These are phyloP conservation scores for Archegozetes longisetosus DNA, from an alignment of 1,140 invertebrate species.

Conservation along the genomic window DNA sequence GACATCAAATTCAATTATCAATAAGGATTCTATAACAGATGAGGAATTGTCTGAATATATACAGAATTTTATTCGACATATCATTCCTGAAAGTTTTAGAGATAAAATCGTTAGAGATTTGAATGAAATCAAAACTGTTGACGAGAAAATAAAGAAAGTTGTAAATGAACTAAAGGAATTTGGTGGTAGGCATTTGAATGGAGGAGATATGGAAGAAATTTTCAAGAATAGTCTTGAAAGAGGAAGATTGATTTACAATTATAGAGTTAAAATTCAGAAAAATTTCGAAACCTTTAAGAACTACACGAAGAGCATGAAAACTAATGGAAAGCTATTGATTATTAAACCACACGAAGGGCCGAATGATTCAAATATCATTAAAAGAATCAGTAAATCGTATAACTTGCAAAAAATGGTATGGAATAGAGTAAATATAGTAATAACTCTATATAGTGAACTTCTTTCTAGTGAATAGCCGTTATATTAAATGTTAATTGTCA, in stretches of 20 bases:
- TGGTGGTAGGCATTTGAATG: not conserved
- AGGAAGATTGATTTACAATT: not conserved
- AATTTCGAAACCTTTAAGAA: no score
- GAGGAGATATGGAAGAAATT: conserved; percentile 2
- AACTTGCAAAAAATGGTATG: no score
- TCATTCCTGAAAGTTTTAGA: not conserved
- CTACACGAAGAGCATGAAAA: no score
- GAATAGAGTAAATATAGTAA: no score
- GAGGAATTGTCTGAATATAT: not conserved
- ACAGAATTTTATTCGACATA: not conserved
- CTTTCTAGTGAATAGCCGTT: no score
- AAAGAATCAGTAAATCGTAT: no score
- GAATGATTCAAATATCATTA: no score
- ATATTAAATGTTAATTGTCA: no score
- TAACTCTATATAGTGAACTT: no score
- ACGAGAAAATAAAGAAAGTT: not conserved
- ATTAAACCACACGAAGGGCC: no score
- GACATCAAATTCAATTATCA: not conserved
- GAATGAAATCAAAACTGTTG: not conserved
- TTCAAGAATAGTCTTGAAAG: not conserved
- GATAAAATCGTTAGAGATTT: not conserved
- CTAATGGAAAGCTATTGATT: no score
- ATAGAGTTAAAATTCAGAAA: no score
- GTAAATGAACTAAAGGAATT: not conserved
- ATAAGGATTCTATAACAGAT: not conserved